A percentile compares a stretch with the other conserved stretches of the same genome.
These are phyloP conservation scores for Drosophila asahinai DNA, from an alignment of 1,140 invertebrate genomes.

Conservation along the genomic window DNA sequence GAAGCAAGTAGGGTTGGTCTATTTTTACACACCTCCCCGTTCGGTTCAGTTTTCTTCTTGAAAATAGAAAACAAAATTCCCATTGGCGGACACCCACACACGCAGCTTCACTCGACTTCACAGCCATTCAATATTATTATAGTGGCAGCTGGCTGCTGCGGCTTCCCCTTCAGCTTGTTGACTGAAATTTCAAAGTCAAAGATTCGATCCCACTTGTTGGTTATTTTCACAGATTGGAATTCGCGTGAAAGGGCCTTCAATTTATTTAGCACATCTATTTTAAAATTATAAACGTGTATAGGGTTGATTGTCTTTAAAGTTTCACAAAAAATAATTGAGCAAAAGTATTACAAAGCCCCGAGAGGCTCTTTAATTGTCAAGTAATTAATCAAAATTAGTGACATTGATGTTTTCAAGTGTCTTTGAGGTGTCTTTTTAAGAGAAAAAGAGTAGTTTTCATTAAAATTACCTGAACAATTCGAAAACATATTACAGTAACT, in stretches of 20 bases:
- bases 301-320: background rate
- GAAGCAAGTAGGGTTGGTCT: conserved; percentile 8
- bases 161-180: conserved; percentile 4
- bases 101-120: conserved; percentile 19
- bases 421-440: background rate
- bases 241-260: background rate
- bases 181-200: conserved; percentile 42
- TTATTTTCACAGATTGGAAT: conserved; percentile 16
- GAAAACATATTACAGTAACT: background rate
- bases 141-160: conserved; percentile 1
- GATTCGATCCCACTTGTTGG: conserved; percentile 36
- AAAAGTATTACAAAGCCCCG: background rate
- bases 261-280: conserved; percentile 10
- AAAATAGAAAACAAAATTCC: conserved; percentile 20
- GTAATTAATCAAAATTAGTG: background rate
- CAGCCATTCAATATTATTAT: conserved; percentile 18
- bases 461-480: background rate
- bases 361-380: background rate
- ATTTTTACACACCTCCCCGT: conserved; percentile 16
- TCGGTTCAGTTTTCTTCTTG: background rate
- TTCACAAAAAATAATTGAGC: background rate
- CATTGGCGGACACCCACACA: conserved; percentile 7
- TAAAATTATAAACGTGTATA: background rate
- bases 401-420: background rate
- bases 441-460: background rate